Conservation (phyloP, 2,888 invertebrate species). For the Pegoplata infirma region DNA sequence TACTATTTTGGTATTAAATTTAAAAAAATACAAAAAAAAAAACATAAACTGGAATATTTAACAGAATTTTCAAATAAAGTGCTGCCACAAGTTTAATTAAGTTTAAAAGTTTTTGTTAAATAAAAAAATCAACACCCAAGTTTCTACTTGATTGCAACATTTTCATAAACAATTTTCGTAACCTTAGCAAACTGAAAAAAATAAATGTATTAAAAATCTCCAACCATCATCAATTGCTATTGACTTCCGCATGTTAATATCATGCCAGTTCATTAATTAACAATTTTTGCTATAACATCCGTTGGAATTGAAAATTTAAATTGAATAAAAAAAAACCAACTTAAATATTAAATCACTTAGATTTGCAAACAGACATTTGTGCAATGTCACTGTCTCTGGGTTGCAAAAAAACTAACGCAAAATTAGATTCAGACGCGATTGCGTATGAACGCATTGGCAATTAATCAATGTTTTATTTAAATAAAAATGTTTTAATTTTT, state of each 20-base stretch:
- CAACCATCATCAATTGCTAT: constrained; percentile 5
- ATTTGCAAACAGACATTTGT: constrained; percentile 25
- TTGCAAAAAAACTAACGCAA: background rate
- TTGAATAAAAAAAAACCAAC: background rate
- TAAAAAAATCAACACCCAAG: background rate
- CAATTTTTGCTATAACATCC: constrained; percentile 46
- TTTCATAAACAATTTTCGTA: background rate
- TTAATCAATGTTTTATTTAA: constrained; percentile 56
- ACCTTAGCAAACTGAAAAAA: background rate
- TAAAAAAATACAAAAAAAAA: background rate
- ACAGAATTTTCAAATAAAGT: background rate
- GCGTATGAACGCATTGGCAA: constrained; percentile 46
- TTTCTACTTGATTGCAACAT: background rate
- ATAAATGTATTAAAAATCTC: background rate
- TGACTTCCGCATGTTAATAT: constrained; percentile 60
- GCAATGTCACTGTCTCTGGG: constrained; percentile 47
- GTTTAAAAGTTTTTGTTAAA: background rate
- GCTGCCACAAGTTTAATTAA: constrained; percentile 26
- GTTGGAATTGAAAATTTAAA: constrained; percentile 12
- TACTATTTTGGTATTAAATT: constrained; percentile 1
- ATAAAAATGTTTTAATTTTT: constrained; percentile 17
- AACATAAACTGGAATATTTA: background rate
- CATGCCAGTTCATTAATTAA: constrained; percentile 59
- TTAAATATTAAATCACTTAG: constrained; percentile 34
- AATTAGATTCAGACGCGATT: constrained; percentile 34